Conservation (phyloP, 2,797 vertebrate genomes). For the Eremophila alpestris region DNA sequence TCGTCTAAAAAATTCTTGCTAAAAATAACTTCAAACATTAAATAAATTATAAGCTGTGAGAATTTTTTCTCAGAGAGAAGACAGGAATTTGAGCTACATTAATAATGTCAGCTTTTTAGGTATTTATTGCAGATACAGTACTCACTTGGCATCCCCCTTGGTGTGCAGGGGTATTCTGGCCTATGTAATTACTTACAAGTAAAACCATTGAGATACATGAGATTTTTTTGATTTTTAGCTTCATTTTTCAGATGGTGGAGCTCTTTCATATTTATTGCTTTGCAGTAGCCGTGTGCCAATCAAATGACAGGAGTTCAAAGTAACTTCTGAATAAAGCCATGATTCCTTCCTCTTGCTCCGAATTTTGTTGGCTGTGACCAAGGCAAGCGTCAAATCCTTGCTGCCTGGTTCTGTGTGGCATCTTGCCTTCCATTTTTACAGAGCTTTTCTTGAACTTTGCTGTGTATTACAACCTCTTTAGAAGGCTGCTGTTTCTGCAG, state of each 20-base stretch:
- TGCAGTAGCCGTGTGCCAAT: neutral
- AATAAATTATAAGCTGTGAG: neutral
- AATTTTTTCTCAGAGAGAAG: neutral
- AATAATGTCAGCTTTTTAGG: neutral
- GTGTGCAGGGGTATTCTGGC: neutral
- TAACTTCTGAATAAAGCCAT: neutral
- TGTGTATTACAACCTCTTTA: neutral
- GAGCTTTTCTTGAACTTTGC: neutral
- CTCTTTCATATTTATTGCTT: neutral
- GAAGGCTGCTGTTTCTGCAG: neutral
- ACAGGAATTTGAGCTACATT: neutral
- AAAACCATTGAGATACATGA: neutral
- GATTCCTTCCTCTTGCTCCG: neutral
- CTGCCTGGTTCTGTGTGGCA: neutral
- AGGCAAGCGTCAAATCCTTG: neutral
- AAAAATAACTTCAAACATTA: neutral
- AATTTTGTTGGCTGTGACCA: neutral
- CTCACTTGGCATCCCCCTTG: neutral
- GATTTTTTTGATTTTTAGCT: neutral
- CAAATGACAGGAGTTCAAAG: neutral
- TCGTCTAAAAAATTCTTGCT: neutral
- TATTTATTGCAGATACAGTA: neutral
- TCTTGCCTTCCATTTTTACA: neutral
- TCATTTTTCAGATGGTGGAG: neutral
- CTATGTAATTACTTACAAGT: neutral